Evolutionary conservation across 2,113 vertebrate species (phyloP).

Genomic region (Ceyx margarethae): DNA sequence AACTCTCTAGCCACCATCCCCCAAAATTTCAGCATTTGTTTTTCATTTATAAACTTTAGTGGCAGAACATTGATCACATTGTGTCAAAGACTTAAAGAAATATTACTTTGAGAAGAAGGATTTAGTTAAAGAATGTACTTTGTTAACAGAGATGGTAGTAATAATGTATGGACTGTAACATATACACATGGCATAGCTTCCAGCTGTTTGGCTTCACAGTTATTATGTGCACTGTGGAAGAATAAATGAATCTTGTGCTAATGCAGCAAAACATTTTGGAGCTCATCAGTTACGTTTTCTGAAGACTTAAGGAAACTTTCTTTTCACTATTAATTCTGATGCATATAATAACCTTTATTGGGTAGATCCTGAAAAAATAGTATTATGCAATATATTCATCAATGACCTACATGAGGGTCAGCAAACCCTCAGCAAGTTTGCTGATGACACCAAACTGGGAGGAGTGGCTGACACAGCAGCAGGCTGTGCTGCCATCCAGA

Average conservation of each 20-base stretch:
- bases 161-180: not conserved
- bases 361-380: not conserved
- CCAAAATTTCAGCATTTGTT: not conserved
- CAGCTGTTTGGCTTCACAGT: constrained; percentile 33
- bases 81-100: constrained; percentile 11
- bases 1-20: not conserved
- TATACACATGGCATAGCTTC: not conserved
- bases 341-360: not conserved
- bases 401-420: too few species aligned
- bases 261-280: not conserved
- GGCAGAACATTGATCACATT: not conserved
- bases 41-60: not conserved
- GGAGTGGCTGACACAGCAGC: too few species aligned
- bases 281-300: not conserved
- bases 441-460: too few species aligned
- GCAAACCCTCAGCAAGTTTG: too few species aligned
- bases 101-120: not conserved
- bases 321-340: not conserved
- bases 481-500: too few species aligned
- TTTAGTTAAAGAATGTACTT: constrained; percentile 10
- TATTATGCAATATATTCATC: too few species aligned
- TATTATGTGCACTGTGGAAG: not conserved
- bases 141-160: constrained; percentile 28
- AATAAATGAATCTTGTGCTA: constrained; percentile 11
- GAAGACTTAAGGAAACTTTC: not conserved